phyloP scores from a whole-genome alignment of 2,797 vertebrate genomes.

The Eutrigla gurnardus region DNA sequence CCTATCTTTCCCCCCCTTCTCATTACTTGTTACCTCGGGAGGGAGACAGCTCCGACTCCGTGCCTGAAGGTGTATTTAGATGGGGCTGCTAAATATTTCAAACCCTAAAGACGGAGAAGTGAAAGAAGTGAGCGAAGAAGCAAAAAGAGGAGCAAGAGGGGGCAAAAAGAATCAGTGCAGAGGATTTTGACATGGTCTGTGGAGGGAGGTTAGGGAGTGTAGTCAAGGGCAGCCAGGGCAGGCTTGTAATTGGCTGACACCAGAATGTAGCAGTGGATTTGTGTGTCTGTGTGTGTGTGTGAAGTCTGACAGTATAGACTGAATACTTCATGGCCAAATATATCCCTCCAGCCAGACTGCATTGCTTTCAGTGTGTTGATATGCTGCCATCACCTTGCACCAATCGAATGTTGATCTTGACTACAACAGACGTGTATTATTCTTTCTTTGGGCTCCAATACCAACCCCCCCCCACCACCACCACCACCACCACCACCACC shows the following conservation, averaged over 20 bases:
- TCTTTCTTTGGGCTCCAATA: constrained; percentile 48
- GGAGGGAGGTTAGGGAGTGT: constrained; percentile 71
- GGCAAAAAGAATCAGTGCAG: constrained; percentile 53
- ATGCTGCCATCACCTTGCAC: constrained; percentile 66
- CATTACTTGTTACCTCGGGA: constrained; percentile 60
- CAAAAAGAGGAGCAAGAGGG: constrained; percentile 52
- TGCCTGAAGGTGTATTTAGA: constrained; percentile 77
- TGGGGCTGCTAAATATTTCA: constrained; percentile 84
- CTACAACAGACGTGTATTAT: constrained; percentile 65
- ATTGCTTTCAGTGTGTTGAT: constrained; percentile 65
- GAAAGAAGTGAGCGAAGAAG: constrained; percentile 51
- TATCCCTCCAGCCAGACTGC: constrained; percentile 58
- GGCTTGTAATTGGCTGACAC: constrained; percentile 79
- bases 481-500: constrained; percentile 8
- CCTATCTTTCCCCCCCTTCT: constrained; percentile 16
- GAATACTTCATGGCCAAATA: constrained; percentile 65
- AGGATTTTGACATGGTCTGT: constrained; percentile 73
- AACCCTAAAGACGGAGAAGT: constrained; percentile 60
- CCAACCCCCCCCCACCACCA: constrained; percentile 13
- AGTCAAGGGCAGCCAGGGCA: constrained; percentile 79
- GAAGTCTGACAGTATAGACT: constrained; percentile 46
- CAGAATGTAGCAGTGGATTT: constrained; percentile 56
- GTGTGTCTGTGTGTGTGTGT: constrained; percentile 48
- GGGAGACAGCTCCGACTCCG: constrained; percentile 54
- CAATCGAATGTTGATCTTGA: constrained; percentile 68